Evolutionary conservation across 2,113 vertebrate genomes (phyloP), one percentile per base, ranked within the genome.

Genomic region (Tragelaphus buxtoni): DNA sequence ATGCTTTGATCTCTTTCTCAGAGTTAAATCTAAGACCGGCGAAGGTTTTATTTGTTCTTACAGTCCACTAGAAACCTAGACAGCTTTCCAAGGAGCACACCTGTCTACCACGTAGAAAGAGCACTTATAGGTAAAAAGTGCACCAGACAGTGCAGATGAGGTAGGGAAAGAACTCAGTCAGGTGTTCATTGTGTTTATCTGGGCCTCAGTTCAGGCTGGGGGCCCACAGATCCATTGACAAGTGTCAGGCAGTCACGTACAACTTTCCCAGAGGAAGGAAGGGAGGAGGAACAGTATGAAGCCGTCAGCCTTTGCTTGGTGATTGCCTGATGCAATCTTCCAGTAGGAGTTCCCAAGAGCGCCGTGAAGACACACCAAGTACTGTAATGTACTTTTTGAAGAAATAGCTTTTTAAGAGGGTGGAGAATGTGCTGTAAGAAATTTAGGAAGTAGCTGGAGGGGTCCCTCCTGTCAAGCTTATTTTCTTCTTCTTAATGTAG

Each of bases 401-500:
- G 42, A 94, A 97, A 65, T n/a, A 18, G 60, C 47, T 88, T 96
- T 96, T 95, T 9, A 42, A 90, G 92, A 94, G 35, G 32, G 6
- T 53, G 9, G 61, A 2, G 32, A 79, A 51, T 72, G 17, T 90
- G 69, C 77, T 92, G 0, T 92, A 49, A 82, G 88, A 39, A 93
- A 30, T 88, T 97, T 85, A 72, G 61, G 45, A 92, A 79, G 56
- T 91, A 72, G 26, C 90, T 81, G 18, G 42, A 97, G 69, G 47
- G 58, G 72, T 79, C 35, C 77, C 39, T 60, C 81, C 88, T 32
- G 32, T 61, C 74, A 89, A 94, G 79, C 45, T 94, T 74, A 81
- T 77, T 92, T 81, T 92, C 47, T 92, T 69, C 92, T 32, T 87
- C 51, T 86, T 77, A 94, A 97, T 96, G 89, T 65, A 65, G 58